A percentile compares a stretch with the other conserved stretches of the same genome.
phyloP scores from a whole-genome alignment of 1,140 invertebrate species.

The Pseudachorutes palmiensis region DNA sequence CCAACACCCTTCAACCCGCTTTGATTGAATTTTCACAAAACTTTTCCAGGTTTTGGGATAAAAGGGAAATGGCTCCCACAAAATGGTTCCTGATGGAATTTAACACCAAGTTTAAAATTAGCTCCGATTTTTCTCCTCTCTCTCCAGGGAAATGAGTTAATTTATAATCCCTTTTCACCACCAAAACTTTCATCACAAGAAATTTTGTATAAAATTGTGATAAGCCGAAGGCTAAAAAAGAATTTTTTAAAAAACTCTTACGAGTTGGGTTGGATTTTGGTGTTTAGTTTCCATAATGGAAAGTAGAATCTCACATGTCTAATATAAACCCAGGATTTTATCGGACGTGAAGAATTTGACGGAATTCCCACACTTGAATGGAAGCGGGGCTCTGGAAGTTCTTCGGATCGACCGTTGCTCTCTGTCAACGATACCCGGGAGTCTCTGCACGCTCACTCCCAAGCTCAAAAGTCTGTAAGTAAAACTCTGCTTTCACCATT shows the following conservation, averaged over 20 bases:
- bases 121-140: conserved; percentile 12
- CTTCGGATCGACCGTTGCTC: conserved; percentile 72
- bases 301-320: conserved; percentile 18
- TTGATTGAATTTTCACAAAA: too few species aligned
- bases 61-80: background rate
- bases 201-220: too few species aligned
- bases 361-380: conserved; percentile 71
- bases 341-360: conserved; percentile 71
- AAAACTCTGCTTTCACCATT: conserved; percentile 11
- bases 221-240: too few species aligned
- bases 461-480: conserved; percentile 79
- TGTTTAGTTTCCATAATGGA: too few species aligned
- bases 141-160: conserved; percentile 3
- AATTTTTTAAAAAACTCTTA: background rate
- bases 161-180: conserved; percentile 2
- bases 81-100: background rate
- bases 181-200: conserved; percentile 12
- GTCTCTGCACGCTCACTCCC: conserved; percentile 67
- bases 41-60: background rate
- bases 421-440: conserved; percentile 57
- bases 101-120: background rate
- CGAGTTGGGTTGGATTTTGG: background rate
- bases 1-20: too few species aligned
- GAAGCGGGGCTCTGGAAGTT: conserved; percentile 64
- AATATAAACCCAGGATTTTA: conserved; percentile 56